Evolutionary conservation across 2,888 invertebrate species (phyloP).

Genomic region (Itoplectis maculator): DNA sequence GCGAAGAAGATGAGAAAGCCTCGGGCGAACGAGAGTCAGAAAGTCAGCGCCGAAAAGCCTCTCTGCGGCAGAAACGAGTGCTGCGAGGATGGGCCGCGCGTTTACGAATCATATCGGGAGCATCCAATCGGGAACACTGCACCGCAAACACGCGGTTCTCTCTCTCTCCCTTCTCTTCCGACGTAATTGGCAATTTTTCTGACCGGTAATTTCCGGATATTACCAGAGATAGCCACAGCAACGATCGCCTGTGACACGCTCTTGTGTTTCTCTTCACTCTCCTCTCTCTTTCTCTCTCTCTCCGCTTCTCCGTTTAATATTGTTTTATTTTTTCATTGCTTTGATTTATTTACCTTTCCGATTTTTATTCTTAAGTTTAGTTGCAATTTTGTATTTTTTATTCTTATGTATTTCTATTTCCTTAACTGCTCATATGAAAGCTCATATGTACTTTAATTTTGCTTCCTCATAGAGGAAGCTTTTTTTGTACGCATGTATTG

Average conservation of each 20-base stretch:
- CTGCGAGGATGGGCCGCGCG: no score
- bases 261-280: constrained; percentile 23
- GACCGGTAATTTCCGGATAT: constrained; percentile 58
- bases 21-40: background rate
- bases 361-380: no score
- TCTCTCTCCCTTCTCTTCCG: constrained; percentile 21
- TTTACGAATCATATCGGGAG: constrained; percentile 51
- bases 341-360: no score
- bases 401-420: no score
- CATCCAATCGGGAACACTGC: constrained; percentile 44
- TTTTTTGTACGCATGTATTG: no score
- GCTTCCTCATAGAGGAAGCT: no score
- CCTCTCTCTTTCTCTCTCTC: background rate
- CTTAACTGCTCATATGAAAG: no score
- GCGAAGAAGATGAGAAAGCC: background rate
- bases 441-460: no score
- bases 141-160: constrained; percentile 1
- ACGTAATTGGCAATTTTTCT: constrained; percentile 63
- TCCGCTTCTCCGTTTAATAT: no score
- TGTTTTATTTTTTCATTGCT: no score
- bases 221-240: constrained; percentile 11
- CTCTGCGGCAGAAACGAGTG: background rate
- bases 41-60: background rate
- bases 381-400: no score
- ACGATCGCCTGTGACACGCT: constrained; percentile 16